Conservation (phyloP, 2,888 invertebrate species). For the Cheilosia scutellata region DNA sequence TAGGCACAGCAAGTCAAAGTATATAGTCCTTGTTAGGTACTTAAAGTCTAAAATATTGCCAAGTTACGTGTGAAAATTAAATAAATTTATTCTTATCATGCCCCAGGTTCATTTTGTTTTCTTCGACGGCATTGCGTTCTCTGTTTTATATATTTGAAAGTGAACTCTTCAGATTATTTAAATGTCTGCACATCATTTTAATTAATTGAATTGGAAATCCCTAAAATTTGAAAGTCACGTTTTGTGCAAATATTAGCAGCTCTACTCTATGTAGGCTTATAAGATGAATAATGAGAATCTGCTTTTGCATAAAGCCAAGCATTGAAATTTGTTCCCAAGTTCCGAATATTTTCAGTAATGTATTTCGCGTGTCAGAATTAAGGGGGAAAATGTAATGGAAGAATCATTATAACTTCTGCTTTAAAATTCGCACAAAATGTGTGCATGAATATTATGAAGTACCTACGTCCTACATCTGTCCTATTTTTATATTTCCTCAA, state of each 20-base stretch:
- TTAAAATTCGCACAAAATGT: too few relatives aligned
- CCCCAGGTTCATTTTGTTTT: background rate
- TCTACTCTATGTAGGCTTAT: too few relatives aligned
- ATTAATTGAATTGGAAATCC: background rate
- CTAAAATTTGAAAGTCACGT: background rate
- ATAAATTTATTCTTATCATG: constrained; percentile 5
- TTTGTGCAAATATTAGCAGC: background rate
- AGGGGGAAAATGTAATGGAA: too few relatives aligned
- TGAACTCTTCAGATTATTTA: constrained; percentile 1
- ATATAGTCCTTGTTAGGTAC: background rate
- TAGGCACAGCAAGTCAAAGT: background rate
- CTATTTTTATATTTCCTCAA: too few relatives aligned
- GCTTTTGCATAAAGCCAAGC: too few relatives aligned
- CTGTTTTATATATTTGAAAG: background rate
- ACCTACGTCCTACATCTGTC: too few relatives aligned
- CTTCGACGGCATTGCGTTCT: too few relatives aligned
- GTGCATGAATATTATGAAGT: too few relatives aligned
- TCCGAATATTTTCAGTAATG: background rate
- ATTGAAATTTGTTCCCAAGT: background rate
- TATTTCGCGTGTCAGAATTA: too few relatives aligned
- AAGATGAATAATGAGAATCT: background rate
- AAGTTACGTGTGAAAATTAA: constrained; percentile 19
- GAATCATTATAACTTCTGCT: too few relatives aligned
- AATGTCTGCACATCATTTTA: background rate
- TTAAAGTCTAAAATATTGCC: constrained; percentile 2